A percentile compares a stretch with the other conserved stretches of the same genome.
Conservation (phyloP, 1,140 invertebrate species). For the Drosophila funebris region DNA sequence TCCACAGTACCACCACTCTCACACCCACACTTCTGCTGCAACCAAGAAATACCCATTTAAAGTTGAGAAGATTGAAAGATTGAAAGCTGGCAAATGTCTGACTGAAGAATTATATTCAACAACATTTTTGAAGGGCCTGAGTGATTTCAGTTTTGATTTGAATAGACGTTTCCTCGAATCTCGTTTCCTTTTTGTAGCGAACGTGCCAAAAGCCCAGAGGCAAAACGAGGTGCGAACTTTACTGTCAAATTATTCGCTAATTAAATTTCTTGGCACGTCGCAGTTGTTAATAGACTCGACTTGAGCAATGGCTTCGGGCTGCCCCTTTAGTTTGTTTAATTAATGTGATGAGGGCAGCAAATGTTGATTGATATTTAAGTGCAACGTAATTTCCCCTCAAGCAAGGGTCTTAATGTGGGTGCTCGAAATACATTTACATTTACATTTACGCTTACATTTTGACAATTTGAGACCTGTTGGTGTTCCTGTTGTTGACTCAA, state of each 20-base stretch:
- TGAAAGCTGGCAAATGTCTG: conserved; percentile 39
- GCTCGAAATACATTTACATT: not conserved
- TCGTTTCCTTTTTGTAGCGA: not conserved
- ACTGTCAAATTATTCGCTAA: conserved; percentile 58
- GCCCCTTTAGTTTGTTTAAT: conserved; percentile 56
- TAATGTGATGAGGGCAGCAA: conserved; percentile 36
- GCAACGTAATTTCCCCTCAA: conserved; percentile 46
- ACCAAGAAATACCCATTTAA: not conserved
- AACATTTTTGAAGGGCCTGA: conserved; percentile 18
- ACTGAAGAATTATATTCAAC: conserved; percentile 64
- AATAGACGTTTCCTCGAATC: conserved; percentile 12
- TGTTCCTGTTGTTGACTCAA: conserved; percentile 1
- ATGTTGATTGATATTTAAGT: conserved; percentile 73
- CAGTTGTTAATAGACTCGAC: conserved; percentile 10
- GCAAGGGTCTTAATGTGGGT: conserved; percentile 2
- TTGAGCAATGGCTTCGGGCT: conserved; percentile 10
- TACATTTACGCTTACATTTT: conserved; percentile 3
- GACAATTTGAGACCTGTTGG: not conserved
- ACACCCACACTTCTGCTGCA: too few species aligned
- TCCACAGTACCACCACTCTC: not conserved
- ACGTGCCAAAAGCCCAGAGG: conserved; percentile 7
- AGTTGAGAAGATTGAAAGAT: conserved; percentile 28
- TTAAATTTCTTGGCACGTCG: conserved; percentile 73
- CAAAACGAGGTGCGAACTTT: conserved; percentile 52
- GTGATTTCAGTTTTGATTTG: conserved; percentile 47